Base-by-base conservation (phyloP, 2,888 invertebrate species). In the Anarsia innoxiella region DNA sequence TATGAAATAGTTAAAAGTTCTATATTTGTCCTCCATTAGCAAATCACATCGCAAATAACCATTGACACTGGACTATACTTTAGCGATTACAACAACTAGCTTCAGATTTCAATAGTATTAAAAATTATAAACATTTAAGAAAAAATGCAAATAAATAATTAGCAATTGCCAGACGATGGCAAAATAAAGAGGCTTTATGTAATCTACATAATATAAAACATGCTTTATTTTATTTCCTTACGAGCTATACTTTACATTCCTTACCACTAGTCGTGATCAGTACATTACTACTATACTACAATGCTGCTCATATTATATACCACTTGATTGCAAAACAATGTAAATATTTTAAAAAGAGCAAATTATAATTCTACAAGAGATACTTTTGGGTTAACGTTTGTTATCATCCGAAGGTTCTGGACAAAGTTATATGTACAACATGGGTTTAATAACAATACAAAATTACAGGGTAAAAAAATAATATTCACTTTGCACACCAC, bases 121-220 rank as follows among this genome's bases (percentile, higher is more conserved):
- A 75, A 79, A 79, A 76, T 72, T 68, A 80, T 74, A 82, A 79
- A 78, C 75, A 72, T 79, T 77, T 71, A 74, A 68, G 71, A 70
- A 71, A 73, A 75, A 74, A 76, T 80, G 79, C 82, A 80, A 83
- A 84, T 83, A 84, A 83, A 84, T 84, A 83, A 78, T 77, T 74
- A 79, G 84, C 82, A 51, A 51, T 66, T 66, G 77, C 71, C 84
- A 56, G 48, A 51, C 53, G 41, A 50, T 51, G 82, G 68, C 78
- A 74, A 79, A 64, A 63, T 66, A 76, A 71, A 66, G 68, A 74
- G 70, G 79, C 76, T 60, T 73, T 70, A 68, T 69, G 60, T 76
- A 77, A 61, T 73, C 76, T 82, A 82, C 70, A 75, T 75, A 76
- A 77, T 82, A 84, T 78, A 84, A 84, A 83, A 84, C 80, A 83